Base-by-base conservation (phyloP, 2,888 invertebrate species). In the Orthosia gothica region DNA sequence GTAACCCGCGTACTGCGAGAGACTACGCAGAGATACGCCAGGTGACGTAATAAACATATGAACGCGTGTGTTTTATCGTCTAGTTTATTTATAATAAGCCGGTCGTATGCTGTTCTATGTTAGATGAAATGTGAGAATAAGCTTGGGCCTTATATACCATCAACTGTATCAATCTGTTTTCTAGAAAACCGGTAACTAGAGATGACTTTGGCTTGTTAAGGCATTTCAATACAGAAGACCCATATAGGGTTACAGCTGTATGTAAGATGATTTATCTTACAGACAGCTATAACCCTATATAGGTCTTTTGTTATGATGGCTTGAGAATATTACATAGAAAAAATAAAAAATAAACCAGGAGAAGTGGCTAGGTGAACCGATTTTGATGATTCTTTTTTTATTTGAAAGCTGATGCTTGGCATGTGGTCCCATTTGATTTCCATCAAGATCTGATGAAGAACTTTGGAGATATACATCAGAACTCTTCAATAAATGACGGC, bases 11-110 rank as follows among this genome's bases (percentile, higher is more conserved):
- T 74, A 70, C 59, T 54, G 77, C 81, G 61, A 68, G 54, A 64
- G 50, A 71, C 70, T 18, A 76, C 57, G 71, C 52, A 80, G 84
- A 83, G 74, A 83, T 84, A 84, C 62, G 81, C 76, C 58, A 81
- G 77, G 86, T 87, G 79, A 71, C 74, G 81, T 77, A 87, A 87
- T 87, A 87, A 86, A 87, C 87, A 74, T 76, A 75, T n/a, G 69
- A 83, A 70, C 78, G 86, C 76, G 82, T 91, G 91, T 88, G 88
- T 90, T 91, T 91, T 89, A 91, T 90, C 83, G 86, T 88, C 70
- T 76, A 87, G 76, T 89, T 87, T 85, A 85, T 89, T 87, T 85
- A 85, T 88, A 87, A 89, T 87, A 84, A 85, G 82, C 79, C 40
- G 45, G 62, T 81, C 26, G 67, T 78, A 79, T 79, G 63, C 57